These are phyloP conservation scores for Boulengeromyrus knoepffleri DNA, from an alignment of 2,113 vertebrate genomes.

Conservation along the genomic window DNA sequence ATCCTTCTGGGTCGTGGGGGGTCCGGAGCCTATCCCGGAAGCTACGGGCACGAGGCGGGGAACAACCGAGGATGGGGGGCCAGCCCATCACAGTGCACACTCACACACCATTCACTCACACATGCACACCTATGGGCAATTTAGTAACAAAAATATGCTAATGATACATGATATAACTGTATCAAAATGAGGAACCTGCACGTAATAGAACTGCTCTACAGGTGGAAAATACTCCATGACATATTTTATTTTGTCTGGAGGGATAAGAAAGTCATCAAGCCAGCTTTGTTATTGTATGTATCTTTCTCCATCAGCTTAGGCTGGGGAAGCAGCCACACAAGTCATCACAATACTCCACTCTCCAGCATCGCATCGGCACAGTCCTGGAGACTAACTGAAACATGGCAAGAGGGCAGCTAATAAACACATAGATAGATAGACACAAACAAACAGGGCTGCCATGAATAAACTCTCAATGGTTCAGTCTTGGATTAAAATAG, in stretches of 20 bases:
- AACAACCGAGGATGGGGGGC: too few relatives aligned
- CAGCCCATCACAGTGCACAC: too few relatives aligned
- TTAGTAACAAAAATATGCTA: not conserved
- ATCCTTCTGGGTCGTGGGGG: too few relatives aligned
- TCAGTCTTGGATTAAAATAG: conserved; percentile 12
- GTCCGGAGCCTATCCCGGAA: too few relatives aligned
- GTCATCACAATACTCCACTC: not conserved
- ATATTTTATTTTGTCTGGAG: not conserved
- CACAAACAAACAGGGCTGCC: conserved; percentile 21
- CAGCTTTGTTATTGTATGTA: not conserved
- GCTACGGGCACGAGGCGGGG: too few relatives aligned
- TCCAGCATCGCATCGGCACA: not conserved
- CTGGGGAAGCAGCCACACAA: not conserved
- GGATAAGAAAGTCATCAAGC: not conserved
- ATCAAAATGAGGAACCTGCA: not conserved
- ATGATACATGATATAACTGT: not conserved
- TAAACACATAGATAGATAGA: conserved; percentile 18
- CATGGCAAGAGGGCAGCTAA: conserved; percentile 20
- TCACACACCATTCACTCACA: too few relatives aligned
- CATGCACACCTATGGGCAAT: too few relatives aligned
- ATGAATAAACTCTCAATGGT: conserved; percentile 1
- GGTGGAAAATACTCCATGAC: not conserved
- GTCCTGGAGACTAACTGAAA: not conserved
- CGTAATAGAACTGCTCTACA: not conserved
- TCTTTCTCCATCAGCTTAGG: not conserved